These are phyloP conservation scores for Alouatta palliata DNA, from an alignment of 2,113 vertebrate genomes.

Conservation along the genomic window DNA sequence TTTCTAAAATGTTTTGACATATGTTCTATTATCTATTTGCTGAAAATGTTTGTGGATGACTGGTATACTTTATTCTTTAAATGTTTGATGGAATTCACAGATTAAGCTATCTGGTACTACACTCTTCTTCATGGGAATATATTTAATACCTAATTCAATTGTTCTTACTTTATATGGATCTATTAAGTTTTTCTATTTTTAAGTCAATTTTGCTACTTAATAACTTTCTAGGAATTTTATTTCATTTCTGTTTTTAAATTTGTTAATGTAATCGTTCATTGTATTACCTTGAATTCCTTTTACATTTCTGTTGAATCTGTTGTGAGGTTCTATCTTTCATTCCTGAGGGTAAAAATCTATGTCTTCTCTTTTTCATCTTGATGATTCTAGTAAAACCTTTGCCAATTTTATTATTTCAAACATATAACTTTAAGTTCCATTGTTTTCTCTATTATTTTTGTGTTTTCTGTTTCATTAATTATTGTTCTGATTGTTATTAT, in stretches of 20 bases:
- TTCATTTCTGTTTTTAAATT: not conserved
- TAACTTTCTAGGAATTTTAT: not conserved
- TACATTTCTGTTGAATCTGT: not conserved
- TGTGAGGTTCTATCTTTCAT: not conserved
- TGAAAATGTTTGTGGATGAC: not conserved
- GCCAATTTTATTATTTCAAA: not conserved
- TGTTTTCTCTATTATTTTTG: not conserved
- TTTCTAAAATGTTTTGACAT: not conserved
- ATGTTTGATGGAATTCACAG: not conserved
- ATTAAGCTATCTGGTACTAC: not conserved
- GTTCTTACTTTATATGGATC: not conserved
- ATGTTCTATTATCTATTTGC: not conserved
- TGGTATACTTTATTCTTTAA: not conserved
- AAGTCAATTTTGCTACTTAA: not conserved
- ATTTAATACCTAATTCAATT: not conserved
- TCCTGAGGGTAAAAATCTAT: not conserved
- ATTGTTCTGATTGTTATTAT: not conserved
- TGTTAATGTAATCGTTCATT: not conserved
- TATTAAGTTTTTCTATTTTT: not conserved
- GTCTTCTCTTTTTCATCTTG: not conserved
- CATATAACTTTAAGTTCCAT: not conserved
- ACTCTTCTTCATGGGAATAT: not conserved
- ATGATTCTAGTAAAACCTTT: not conserved
- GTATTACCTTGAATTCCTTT: not conserved
- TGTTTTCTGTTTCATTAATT: not conserved